Evolutionary conservation across 1,140 invertebrate genomes (phyloP).

Genomic region (Scaptodrosophila lebanonensis): DNA sequence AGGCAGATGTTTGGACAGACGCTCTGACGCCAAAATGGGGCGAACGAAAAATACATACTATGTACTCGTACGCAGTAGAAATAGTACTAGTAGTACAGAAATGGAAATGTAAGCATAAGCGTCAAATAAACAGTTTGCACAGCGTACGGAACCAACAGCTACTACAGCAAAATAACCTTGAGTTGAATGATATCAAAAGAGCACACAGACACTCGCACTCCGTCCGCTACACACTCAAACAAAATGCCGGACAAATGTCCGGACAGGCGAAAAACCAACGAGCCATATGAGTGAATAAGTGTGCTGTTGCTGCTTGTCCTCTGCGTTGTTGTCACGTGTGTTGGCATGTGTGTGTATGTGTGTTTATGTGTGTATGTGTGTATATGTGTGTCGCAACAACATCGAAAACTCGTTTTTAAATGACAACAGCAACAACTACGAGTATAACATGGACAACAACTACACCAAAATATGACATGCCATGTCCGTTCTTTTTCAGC

Average conservation of each 20-base stretch:
- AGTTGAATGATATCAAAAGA: conserved; percentile 14
- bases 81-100: conserved; percentile 1
- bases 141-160: conserved; percentile 9
- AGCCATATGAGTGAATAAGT: conserved; percentile 63
- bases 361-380: background rate
- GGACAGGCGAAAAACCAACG: conserved; percentile 36
- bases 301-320: conserved; percentile 31
- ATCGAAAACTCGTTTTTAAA: conserved; percentile 70
- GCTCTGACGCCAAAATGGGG: too few species aligned
- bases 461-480: conserved; percentile 65
- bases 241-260: conserved; percentile 56
- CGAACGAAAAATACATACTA: too few species aligned
- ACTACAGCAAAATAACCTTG: conserved; percentile 30
- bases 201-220: conserved; percentile 13
- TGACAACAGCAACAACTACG: conserved; percentile 26
- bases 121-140: conserved; percentile 51
- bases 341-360: conserved; percentile 19
- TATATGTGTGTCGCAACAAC: conserved; percentile 16
- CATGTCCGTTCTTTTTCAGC: conserved; percentile 63
- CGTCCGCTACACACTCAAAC: conserved; percentile 41
- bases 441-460: conserved; percentile 24
- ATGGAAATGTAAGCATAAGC: conserved; percentile 18
- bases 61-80: too few species aligned
- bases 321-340: conserved; percentile 17
- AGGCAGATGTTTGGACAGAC: conserved; percentile 4